Conservation (phyloP, 2,888 invertebrate genomes). For the Drosophila suboccidentalis region DNA sequence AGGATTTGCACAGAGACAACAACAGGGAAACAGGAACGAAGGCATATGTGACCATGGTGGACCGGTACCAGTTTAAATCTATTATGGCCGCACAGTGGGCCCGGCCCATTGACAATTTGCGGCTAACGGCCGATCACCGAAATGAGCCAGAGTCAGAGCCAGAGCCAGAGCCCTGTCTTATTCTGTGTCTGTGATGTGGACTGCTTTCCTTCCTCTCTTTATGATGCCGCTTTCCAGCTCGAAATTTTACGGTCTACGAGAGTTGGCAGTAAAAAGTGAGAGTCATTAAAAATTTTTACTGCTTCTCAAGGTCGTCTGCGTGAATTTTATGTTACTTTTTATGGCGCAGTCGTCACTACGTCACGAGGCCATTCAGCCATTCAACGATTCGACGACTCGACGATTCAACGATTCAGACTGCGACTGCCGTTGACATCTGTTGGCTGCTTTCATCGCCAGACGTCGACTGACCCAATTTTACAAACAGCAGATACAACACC, state of each 20-base stretch:
- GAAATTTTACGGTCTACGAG: slow-evolving; percentile 70
- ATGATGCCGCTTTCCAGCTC: slow-evolving; percentile 55
- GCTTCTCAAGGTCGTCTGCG: slow-evolving; percentile 84
- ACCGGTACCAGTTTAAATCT: slow-evolving; percentile 52
- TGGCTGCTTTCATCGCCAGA: slow-evolving; percentile 32
- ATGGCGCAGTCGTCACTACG: slow-evolving; percentile 53
- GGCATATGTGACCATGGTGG: slow-evolving; percentile 18
- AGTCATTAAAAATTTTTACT: slow-evolving; percentile 85
- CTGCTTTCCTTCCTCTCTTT: slow-evolving; percentile 39
- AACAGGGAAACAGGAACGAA: slow-evolving; percentile 6
- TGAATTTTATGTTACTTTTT: slow-evolving; percentile 80
- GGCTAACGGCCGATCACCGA: slow-evolving; percentile 65
- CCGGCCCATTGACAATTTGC: slow-evolving; percentile 64
- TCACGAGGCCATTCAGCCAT: slow-evolving; percentile 28
- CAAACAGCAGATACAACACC: slow-evolving; percentile 17
- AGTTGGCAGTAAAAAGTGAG: slow-evolving; percentile 84
- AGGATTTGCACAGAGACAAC: slow-evolving; percentile 11
- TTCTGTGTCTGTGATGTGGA: slow-evolving; percentile 17
- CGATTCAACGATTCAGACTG: slow-evolving; percentile 13
- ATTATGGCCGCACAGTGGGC: slow-evolving; percentile 72
- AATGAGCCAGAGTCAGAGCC: slow-evolving; percentile 15
- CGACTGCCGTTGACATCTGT: slow-evolving; percentile 44
- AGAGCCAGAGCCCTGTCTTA: not conserved
- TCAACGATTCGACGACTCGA: slow-evolving; percentile 1
- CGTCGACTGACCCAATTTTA: slow-evolving; percentile 68